phyloP scores from a whole-genome alignment of 2,797 vertebrate genomes.

The Acrocephalus scirpaceus region DNA sequence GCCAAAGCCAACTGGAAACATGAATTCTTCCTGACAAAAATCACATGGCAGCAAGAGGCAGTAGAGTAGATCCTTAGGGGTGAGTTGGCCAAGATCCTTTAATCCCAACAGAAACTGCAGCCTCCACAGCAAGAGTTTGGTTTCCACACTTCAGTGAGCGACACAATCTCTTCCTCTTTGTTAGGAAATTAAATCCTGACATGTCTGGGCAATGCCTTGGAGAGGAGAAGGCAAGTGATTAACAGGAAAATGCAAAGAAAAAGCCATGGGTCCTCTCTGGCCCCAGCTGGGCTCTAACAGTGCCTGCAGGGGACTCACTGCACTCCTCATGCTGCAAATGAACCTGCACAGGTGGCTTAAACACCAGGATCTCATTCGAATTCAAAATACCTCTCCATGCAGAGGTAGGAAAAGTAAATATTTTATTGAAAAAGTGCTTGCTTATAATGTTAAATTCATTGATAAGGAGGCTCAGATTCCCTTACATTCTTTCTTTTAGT shows the following conservation, averaged over 20 bases:
- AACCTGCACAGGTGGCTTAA: neutral
- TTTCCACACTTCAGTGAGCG: neutral
- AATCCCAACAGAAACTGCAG: neutral
- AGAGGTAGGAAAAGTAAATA: constrained; percentile 13
- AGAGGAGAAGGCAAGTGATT: neutral
- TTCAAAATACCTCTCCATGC: neutral
- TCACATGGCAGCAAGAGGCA: neutral
- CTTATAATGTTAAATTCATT: constrained; percentile 39
- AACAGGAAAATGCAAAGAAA: neutral
- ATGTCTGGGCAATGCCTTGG: neutral
- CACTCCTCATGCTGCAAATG: neutral
- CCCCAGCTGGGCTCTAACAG: neutral
- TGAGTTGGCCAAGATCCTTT: neutral
- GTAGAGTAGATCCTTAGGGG: neutral
- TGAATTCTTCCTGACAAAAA: neutral
- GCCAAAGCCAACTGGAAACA: neutral
- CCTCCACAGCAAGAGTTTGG: neutral
- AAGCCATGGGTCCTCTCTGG: neutral
- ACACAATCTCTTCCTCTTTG: neutral
- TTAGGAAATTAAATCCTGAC: neutral
- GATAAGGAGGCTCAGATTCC: neutral
- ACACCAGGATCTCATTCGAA: neutral
- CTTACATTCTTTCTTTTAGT: neutral
- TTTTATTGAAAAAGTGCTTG: neutral
- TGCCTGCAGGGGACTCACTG: neutral